Percentiles rank a stretch among this genome's conserved stretches.
phyloP scores from a whole-genome alignment of 2,888 invertebrate species.

The Eupithecia subfuscata region DNA sequence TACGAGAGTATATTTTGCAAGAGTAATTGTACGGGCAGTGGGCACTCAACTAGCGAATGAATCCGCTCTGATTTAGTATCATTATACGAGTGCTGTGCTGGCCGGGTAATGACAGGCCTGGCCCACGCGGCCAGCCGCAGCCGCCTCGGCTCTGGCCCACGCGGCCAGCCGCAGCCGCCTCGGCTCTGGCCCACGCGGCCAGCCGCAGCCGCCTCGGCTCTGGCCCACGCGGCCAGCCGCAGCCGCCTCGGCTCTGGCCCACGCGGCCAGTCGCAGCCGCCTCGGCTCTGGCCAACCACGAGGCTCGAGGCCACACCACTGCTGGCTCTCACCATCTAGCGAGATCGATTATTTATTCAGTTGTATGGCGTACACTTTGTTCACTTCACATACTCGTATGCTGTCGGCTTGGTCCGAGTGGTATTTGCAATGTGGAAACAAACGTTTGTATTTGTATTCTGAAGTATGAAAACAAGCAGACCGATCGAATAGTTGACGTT shows the following conservation, averaged over 20 bases:
- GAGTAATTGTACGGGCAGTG: slow-evolving; percentile 27
- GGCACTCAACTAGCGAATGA: slow-evolving; percentile 40
- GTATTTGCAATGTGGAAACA: neutral
- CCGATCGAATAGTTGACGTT: neutral
- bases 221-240: slow-evolving; percentile 35
- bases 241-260: slow-evolving; percentile 27
- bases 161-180: neutral
- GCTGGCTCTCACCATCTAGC: neutral
- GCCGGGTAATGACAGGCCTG: slow-evolving; percentile 43
- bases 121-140: slow-evolving; percentile 33
- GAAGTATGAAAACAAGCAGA: neutral
- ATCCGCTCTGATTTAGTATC: slow-evolving; percentile 46
- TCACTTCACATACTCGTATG: neutral
- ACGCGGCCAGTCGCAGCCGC: slow-evolving; percentile 21
- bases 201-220: slow-evolving; percentile 6
- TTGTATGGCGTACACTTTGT: neutral
- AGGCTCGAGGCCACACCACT: no score
- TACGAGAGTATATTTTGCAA: slow-evolving; percentile 24
- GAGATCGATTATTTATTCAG: neutral
- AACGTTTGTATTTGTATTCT: neutral
- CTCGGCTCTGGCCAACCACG: no score
- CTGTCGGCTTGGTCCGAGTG: neutral
- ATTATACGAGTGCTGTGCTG: slow-evolving; percentile 42
- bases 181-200: slow-evolving; percentile 37
- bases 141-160: no score